Evolutionary conservation across 2,113 vertebrate species (phyloP).

Genomic region (Lepisosteus oculatus): DNA sequence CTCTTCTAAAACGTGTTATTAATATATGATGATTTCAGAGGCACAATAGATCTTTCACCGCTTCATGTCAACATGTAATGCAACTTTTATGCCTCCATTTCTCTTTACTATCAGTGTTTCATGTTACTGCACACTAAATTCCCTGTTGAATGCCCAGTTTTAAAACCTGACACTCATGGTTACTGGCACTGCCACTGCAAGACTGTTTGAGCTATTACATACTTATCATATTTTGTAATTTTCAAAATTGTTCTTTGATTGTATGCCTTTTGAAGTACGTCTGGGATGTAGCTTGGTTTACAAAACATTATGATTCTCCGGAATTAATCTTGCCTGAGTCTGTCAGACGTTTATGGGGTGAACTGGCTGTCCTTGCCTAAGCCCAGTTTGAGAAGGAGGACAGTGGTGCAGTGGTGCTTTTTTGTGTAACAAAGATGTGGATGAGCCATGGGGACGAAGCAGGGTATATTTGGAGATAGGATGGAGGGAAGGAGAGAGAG

Average conservation of each 20-base stretch:
- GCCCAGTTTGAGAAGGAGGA: slow-evolving; percentile 63
- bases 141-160: slow-evolving; percentile 14
- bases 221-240: slow-evolving; percentile 36
- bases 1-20: too few species aligned
- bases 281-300: slow-evolving; percentile 50
- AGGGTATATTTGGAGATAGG: slow-evolving; percentile 50
- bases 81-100: too few species aligned
- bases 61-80: too few species aligned
- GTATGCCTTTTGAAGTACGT: slow-evolving; percentile 32
- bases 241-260: slow-evolving; percentile 33
- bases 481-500: slow-evolving; percentile 34
- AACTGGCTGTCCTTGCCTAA: slow-evolving; percentile 60
- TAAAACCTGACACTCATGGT: slow-evolving; percentile 26
- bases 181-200: slow-evolving; percentile 29
- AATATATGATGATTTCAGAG: too few species aligned
- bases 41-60: too few species aligned
- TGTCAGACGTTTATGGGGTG: slow-evolving; percentile 37
- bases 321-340: slow-evolving; percentile 23
- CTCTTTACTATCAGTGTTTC: background rate
- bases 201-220: slow-evolving; percentile 35
- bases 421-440: slow-evolving; percentile 45
- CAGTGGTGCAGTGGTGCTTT: slow-evolving; percentile 58
- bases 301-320: slow-evolving; percentile 27
- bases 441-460: slow-evolving; percentile 53
- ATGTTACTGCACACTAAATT: slow-evolving; percentile 26